A percentile compares a stretch with the other conserved stretches of the same genome.
These are phyloP conservation scores for Ptilodon capucinus DNA, from an alignment of 2,888 invertebrate species.

Conservation along the genomic window DNA sequence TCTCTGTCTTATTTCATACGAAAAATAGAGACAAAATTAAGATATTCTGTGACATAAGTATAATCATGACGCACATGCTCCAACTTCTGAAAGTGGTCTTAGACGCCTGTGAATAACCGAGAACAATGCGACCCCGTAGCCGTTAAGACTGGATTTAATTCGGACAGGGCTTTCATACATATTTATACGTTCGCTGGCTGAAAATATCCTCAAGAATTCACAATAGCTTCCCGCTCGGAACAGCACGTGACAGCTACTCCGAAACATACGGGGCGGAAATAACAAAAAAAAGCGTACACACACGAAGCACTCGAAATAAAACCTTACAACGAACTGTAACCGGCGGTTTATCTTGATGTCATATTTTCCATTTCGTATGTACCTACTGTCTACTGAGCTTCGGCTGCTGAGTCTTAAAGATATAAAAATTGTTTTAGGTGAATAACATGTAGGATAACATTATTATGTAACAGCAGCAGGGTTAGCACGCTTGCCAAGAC, in stretches of 20 bases:
- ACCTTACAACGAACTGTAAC: slow-evolving; percentile 49
- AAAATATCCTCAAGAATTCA: slow-evolving; percentile 54
- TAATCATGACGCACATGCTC: too few relatives aligned
- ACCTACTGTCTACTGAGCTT: slow-evolving; percentile 15
- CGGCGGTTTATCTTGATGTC: slow-evolving; percentile 44
- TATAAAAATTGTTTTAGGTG: too few relatives aligned
- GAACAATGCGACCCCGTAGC: slow-evolving; percentile 53
- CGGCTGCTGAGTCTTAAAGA: neutral
- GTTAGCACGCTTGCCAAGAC: too few relatives aligned
- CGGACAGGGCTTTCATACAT: slow-evolving; percentile 60
- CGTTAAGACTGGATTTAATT: slow-evolving; percentile 57
- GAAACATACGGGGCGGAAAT: slow-evolving; percentile 42
- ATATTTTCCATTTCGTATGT: slow-evolving; percentile 35
- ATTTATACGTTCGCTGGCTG: slow-evolving; percentile 47
- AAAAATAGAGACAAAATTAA: too few relatives aligned
- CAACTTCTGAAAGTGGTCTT: too few relatives aligned
- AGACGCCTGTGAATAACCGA: slow-evolving; percentile 44
- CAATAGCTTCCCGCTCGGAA: slow-evolving; percentile 41
- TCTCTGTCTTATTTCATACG: slow-evolving; percentile 41
- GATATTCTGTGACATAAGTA: too few relatives aligned
- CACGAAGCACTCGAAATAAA: slow-evolving; percentile 46
- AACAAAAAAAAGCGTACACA: slow-evolving; percentile 37
- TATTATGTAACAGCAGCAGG: too few relatives aligned
- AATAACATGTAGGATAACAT: too few relatives aligned
- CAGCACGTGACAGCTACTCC: slow-evolving; percentile 52